Evolutionary conservation across 2,113 vertebrate species (phyloP).

Genomic region (Pandion haliaetus): DNA sequence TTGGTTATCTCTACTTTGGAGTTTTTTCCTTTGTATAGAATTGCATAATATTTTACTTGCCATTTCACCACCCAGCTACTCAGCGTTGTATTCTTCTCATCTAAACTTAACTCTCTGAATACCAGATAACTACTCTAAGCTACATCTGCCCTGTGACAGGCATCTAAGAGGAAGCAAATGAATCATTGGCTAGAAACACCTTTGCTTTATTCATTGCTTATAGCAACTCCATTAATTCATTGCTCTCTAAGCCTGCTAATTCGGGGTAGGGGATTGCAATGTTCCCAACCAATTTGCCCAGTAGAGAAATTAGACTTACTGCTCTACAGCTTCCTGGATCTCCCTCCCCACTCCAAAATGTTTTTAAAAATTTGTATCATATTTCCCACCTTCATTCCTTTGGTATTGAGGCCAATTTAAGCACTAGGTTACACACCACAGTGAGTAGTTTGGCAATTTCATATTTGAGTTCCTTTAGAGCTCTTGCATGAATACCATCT

Average conservation of each 20-base stretch:
- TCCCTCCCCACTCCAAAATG: neutral
- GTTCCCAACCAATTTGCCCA: neutral
- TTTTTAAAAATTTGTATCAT: neutral
- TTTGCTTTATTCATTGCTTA: neutral
- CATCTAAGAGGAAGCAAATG: neutral
- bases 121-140: neutral
- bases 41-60: neutral
- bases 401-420: neutral
- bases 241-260: neutral
- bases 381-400: neutral
- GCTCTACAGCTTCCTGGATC: neutral
- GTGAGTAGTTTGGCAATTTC: constrained; percentile 23
- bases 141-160: neutral
- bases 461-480: constrained; percentile 21
- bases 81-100: neutral
- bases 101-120: neutral
- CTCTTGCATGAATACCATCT: neutral
- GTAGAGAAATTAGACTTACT: neutral
- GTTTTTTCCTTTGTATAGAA: neutral
- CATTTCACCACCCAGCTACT: neutral
- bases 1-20: neutral
- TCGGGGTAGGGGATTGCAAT: accelerated
- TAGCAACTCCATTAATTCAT: neutral
- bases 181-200: neutral
- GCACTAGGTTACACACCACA: neutral